Evolutionary conservation across 2,797 vertebrate species (phyloP).

Genomic region (Melanotaenia trifasciata): DNA sequence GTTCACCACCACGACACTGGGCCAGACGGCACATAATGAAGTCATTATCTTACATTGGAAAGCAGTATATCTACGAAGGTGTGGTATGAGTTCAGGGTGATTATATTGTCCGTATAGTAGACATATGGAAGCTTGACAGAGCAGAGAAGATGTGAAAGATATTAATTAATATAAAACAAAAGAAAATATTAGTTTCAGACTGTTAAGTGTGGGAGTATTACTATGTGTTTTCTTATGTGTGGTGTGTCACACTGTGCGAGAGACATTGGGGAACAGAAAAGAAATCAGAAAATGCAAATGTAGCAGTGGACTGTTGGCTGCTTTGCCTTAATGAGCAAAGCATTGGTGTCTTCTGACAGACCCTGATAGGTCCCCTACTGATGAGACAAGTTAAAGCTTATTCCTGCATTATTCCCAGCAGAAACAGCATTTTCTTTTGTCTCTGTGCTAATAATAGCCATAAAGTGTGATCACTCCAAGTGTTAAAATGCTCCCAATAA

Average conservation of each 20-base stretch:
- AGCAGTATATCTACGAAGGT: slow-evolving; percentile 50
- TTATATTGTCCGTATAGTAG: slow-evolving; percentile 51
- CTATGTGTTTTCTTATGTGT: slow-evolving; percentile 7
- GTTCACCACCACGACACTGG: slow-evolving; percentile 49
- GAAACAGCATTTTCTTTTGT: slow-evolving; percentile 59
- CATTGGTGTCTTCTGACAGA: slow-evolving; percentile 38
- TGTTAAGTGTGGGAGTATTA: not conserved
- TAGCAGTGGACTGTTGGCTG: slow-evolving; percentile 35
- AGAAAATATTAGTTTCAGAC: slow-evolving; percentile 15
- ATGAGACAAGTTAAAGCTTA: slow-evolving; percentile 70
- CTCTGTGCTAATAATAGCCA: slow-evolving; percentile 72
- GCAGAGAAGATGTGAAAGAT: slow-evolving; percentile 15
- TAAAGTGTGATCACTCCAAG: slow-evolving; percentile 74
- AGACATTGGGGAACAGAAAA: slow-evolving; percentile 18
- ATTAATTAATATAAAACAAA: slow-evolving; percentile 14
- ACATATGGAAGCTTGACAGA: slow-evolving; percentile 52
- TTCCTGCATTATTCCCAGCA: slow-evolving; percentile 65
- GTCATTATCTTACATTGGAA: slow-evolving; percentile 72
- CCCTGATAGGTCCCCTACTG: slow-evolving; percentile 62
- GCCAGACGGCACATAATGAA: slow-evolving; percentile 68
- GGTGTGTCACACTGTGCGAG: slow-evolving; percentile 7
- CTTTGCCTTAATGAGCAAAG: slow-evolving; percentile 59
- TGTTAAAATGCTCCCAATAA: slow-evolving; percentile 77
- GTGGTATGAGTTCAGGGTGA: slow-evolving; percentile 38
- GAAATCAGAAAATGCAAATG: slow-evolving; percentile 38